Conservation (phyloP, 2,888 invertebrate genomes). For the Pheosia gnoma region DNA sequence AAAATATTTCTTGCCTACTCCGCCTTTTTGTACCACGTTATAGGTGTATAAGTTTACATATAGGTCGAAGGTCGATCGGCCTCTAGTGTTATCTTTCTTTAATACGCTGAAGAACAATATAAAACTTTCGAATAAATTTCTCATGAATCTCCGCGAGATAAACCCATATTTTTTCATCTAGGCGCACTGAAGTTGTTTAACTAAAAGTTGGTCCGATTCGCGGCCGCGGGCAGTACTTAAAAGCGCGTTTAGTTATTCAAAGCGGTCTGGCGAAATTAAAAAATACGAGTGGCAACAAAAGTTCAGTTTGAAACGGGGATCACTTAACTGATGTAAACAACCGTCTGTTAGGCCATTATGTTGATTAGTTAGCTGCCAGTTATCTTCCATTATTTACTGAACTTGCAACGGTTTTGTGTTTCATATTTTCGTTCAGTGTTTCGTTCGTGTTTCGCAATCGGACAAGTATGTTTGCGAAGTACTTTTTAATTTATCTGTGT, state of each 20-base stretch:
- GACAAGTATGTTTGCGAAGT: background rate
- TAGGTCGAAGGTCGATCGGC: background rate
- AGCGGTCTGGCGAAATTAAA: constrained; percentile 24
- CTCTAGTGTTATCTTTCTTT: background rate
- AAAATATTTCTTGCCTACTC: too few relatives aligned
- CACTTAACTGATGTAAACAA: constrained; percentile 18
- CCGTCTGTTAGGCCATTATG: constrained; percentile 12
- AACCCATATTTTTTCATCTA: constrained; percentile 17
- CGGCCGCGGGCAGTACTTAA: constrained; percentile 25
- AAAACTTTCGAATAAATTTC: background rate
- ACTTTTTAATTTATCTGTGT: background rate
- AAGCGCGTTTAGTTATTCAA: constrained; percentile 28
- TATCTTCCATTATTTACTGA: constrained; percentile 11
- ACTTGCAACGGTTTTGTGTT: constrained; percentile 6
- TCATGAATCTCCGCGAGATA: background rate
- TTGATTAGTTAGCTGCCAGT: constrained; percentile 17
- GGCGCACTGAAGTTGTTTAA: constrained; percentile 21
- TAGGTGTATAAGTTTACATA: too few relatives aligned
- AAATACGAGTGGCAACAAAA: constrained; percentile 24
- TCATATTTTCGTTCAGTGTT: background rate
- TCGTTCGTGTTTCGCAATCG: constrained; percentile 4
- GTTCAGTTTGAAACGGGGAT: constrained; percentile 23
- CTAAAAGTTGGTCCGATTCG: constrained; percentile 25
- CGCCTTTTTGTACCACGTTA: too few relatives aligned
- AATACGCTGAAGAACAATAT: background rate